These are phyloP conservation scores for Ceratina japonica DNA, from an alignment of 1,140 invertebrate species.

Conservation along the genomic window DNA sequence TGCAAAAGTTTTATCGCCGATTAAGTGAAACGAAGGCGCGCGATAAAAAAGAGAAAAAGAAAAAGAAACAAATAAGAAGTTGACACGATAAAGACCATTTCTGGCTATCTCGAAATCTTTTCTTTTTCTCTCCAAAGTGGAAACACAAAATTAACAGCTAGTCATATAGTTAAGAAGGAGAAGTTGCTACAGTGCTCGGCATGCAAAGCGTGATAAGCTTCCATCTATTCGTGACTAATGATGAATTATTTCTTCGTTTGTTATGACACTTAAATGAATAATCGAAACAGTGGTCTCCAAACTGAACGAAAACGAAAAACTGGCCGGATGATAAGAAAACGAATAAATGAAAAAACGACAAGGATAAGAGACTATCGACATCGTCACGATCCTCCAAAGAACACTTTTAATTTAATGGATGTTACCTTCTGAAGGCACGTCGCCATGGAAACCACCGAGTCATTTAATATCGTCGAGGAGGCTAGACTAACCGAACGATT, in stretches of 20 bases:
- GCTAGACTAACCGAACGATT: slow-evolving; percentile 45
- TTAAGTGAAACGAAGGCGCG: neutral
- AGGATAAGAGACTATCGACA: slow-evolving; percentile 39
- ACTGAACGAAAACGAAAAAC: slow-evolving; percentile 54
- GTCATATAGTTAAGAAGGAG: neutral
- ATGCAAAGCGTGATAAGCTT: slow-evolving; percentile 22
- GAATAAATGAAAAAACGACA: slow-evolving; percentile 34
- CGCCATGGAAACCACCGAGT: slow-evolving; percentile 58
- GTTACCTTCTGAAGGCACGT: slow-evolving; percentile 50
- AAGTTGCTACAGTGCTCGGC: neutral
- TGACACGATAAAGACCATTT: no score
- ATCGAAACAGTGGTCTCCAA: slow-evolving; percentile 61
- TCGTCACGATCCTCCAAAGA: slow-evolving; percentile 14
- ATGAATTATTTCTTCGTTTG: neutral
- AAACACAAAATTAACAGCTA: neutral
- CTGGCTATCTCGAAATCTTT: no score
- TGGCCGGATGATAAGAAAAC: slow-evolving; percentile 21
- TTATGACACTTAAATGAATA: slow-evolving; percentile 7
- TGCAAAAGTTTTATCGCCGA: no score
- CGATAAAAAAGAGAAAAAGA: no score
- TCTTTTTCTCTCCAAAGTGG: neutral
- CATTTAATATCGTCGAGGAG: slow-evolving; percentile 42
- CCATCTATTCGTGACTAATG: slow-evolving; percentile 11
- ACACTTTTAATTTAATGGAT: slow-evolving; percentile 38
- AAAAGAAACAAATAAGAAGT: neutral